A percentile compares a stretch with the other conserved stretches of the same genome.
phyloP scores from a whole-genome alignment of 2,113 vertebrate genomes.

The Sebastes fasciatus region DNA sequence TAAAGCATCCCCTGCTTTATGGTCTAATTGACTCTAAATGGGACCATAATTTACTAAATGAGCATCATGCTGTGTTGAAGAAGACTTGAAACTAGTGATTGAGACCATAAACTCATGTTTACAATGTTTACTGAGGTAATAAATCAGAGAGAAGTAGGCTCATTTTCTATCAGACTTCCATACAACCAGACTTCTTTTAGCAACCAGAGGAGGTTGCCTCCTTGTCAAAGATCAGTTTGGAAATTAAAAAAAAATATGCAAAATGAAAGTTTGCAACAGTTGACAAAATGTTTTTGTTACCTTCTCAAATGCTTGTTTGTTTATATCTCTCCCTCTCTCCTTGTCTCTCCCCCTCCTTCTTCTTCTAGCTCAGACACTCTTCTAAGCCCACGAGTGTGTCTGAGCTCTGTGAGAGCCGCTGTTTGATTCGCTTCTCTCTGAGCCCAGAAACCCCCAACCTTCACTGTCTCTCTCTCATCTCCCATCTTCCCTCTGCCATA shows the following conservation, averaged over 20 bases:
- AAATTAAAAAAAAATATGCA: background rate
- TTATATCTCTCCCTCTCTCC: conserved; percentile 1
- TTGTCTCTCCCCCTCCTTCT: conserved; percentile 24
- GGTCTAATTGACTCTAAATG: no score
- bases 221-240: background rate
- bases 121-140: no score
- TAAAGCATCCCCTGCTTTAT: no score
- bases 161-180: no score
- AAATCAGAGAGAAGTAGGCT: no score
- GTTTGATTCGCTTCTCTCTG: conserved; percentile 56
- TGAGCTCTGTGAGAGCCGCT: conserved; percentile 60
- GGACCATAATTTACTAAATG: no score
- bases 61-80: no score
- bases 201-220: no score
- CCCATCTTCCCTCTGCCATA: conserved; percentile 71
- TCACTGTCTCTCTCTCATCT: conserved; percentile 57
- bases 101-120: no score
- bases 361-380: conserved; percentile 36
- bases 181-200: no score
- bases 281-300: conserved; percentile 3
- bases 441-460: conserved; percentile 43
- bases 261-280: background rate
- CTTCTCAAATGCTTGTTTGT: conserved; percentile 11
- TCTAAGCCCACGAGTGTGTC: conserved; percentile 58
- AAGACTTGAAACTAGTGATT: no score